Evolutionary conservation across 2,888 invertebrate species (phyloP), one percentile per base, ranked within the genome.

Genomic region (Abrostola tripartita): DNA sequence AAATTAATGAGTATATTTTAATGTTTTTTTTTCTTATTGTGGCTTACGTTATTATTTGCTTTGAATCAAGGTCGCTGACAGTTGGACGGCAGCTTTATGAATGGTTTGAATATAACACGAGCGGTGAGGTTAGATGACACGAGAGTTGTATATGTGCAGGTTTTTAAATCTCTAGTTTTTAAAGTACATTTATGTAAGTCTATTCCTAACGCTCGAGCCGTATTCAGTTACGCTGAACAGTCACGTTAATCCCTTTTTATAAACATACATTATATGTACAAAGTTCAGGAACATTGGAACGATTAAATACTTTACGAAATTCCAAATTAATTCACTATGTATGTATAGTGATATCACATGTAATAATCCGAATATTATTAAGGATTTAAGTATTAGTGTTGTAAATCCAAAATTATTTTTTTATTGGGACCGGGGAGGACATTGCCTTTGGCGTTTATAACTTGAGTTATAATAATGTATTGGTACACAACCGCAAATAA

Each of bases 341-440:
- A 47, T 47, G 44, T 47, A 47, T 61, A 75, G 68, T 74, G 63
- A 76, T 76, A 69, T 74, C 81, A 69, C 69, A 74, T 76, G 69
- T 78, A 79, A 74, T 81, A 76, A 74, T 74, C 77, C 76, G 80
- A 71, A 68, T 72, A 68, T 74, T 70, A 63, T 37, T 80, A 75
- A 78, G 76, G 65, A 73, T 79, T 77, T 74, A 73, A 76, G 78
- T 66, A 79, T 60, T 77, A 74, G 78, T 78, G 70, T 81, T 82
- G 81, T 85, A 84, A 80, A 77, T 78, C 80, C 85, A 86, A 86
- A 84, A 78, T 80, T 87, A 86, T 87, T 87, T 87, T 87, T 87
- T 82, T 87, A 87, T 83, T 79, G 79, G 79, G 61, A 74, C 79
- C 61, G 62, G 73, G 68, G 71, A 63, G 58, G 64, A 65, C 63